Evolutionary conservation across 2,888 invertebrate genomes (phyloP).

Genomic region (Eustalomyia histrio): DNA sequence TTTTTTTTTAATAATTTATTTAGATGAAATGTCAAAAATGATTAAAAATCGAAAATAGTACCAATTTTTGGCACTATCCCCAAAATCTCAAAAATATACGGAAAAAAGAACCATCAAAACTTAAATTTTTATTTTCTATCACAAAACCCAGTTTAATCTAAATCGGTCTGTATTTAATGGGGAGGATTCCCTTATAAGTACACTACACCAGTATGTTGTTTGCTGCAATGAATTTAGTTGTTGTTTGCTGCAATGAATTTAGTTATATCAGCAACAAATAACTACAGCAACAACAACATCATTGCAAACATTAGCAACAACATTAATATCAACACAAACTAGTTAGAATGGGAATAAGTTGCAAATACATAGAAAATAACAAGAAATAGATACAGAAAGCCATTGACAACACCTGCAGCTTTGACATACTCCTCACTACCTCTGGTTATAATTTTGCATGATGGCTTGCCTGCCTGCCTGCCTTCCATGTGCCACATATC

Average conservation of each 20-base stretch:
- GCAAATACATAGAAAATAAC: constrained; percentile 5
- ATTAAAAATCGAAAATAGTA: no score
- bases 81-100: no score
- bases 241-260: constrained; percentile 37
- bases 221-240: constrained; percentile 35
- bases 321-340: constrained; percentile 40
- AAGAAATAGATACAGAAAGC: constrained; percentile 35
- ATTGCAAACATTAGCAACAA: constrained; percentile 21
- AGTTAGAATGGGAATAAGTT: constrained; percentile 45
- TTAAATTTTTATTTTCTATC: no score
- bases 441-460: constrained; percentile 3
- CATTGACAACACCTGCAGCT: constrained; percentile 62
- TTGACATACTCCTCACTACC: constrained; percentile 45
- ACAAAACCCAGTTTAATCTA: no score
- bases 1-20: no score
- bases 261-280: constrained; percentile 47
- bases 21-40: no score
- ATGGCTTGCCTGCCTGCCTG: background rate
- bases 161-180: no score
- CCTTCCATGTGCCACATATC: constrained; percentile 14
- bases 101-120: no score
- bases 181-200: background rate
- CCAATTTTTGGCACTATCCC: no score
- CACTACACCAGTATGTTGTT: constrained; percentile 22
- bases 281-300: constrained; percentile 5